Percentiles rank a stretch among this genome's conserved stretches.
Conservation (phyloP, 1,140 invertebrate species). For the Brachionus asplanchnoidis region DNA sequence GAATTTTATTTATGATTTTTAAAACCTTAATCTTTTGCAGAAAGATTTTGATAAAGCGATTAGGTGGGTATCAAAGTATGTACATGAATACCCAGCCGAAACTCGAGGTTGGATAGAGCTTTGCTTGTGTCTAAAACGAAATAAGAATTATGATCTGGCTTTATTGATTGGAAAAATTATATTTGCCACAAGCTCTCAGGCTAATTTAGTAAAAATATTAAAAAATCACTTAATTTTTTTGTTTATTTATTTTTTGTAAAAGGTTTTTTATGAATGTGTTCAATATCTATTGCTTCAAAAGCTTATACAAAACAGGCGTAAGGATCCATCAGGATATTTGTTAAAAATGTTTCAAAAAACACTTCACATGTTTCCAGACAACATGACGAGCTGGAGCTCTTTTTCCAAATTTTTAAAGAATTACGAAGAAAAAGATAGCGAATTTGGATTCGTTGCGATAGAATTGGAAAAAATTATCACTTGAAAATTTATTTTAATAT, state of each 20-base stretch:
- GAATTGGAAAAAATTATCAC: not conserved
- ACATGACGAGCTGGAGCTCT: constrained; percentile 30
- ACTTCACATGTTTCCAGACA: constrained; percentile 35
- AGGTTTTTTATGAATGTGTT: constrained; percentile 23
- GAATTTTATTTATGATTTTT: not conserved
- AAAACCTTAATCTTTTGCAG: not conserved
- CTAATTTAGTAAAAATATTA: constrained; percentile 8
- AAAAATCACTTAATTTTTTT: not conserved
- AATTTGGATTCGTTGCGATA: not conserved
- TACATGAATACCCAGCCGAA: constrained; percentile 17
- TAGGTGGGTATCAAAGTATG: constrained; percentile 28
- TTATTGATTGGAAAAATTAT: constrained; percentile 31
- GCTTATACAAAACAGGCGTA: not conserved
- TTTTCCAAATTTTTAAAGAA: constrained; percentile 31
- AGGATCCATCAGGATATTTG: constrained; percentile 14
- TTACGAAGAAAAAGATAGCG: not conserved
- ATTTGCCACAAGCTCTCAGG: constrained; percentile 8
- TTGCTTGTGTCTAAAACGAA: constrained; percentile 27
- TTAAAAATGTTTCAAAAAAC: constrained; percentile 37
- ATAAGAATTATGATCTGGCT: constrained; percentile 25
- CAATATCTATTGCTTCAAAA: constrained; percentile 36
- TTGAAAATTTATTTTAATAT: not conserved
- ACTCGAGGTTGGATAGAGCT: constrained; percentile 30
- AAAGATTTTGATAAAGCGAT: constrained; percentile 40
- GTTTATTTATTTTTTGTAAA: not conserved